Base-by-base conservation (phyloP, 1,140 invertebrate genomes). In the Steinernema khuongi region DNA sequence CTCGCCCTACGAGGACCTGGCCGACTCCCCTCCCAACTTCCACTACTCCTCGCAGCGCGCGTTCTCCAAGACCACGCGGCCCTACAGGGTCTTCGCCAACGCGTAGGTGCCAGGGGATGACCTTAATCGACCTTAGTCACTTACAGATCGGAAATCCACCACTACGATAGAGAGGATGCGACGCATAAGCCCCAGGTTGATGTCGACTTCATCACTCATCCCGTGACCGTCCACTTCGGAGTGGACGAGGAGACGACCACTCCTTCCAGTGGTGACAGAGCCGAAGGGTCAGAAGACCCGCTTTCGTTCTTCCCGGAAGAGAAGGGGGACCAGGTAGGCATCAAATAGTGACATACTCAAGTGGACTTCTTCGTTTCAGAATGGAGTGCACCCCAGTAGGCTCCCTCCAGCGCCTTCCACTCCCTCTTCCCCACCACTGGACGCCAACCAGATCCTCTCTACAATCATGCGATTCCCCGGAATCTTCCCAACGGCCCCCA, bases 31-130 rank as follows among this genome's bases (percentile, higher is more conserved):
- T 43, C 77, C 77, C 14, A 78, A 78, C 30, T 78, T 78, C 67
- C 76, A 71, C 73, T 78, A 78, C 36, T 80, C 78, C 18, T 81
- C 79, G 79, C 77, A 30, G 75, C 80, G 77, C 69, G 71, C 66
- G 31, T 60, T 60, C 50, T 14, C 50, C 14, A 60, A 60, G 19
- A 60, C 50, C 19, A 60, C 50, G 50, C 50, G 22, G 19, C 50
- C 50, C 7, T 60, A 60, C 19, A 7, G 22, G 26, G 11, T 60
- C 50, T 17, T 26, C 11, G 50, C 4, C 14, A 60, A 60, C 26
- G 50, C 50, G 50, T 60, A 60, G 80, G 36, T 17, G 22, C 22
- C 31, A 75, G 19, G 11, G 29, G 0, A 72, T 33, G n/a, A 41
- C 31, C 19, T 19, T 32, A 72, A 36, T 60, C 1, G 18, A 26